Evolutionary conservation across 2,113 vertebrate genomes (phyloP).

Genomic region (Pseudopipra pipra): DNA sequence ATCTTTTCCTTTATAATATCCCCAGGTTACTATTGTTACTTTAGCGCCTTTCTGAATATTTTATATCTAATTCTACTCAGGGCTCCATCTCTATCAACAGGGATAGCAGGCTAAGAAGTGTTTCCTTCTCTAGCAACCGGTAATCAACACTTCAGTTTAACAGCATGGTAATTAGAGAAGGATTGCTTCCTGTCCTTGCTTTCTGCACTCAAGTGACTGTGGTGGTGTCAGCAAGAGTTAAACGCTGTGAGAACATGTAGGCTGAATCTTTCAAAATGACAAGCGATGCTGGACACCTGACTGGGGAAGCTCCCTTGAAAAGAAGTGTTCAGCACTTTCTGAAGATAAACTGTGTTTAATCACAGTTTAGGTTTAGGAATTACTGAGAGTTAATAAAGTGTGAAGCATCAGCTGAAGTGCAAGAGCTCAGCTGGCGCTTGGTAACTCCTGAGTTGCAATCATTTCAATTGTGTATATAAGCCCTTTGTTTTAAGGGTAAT

Average conservation of each 20-base stretch:
- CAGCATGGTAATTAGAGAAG: not conserved
- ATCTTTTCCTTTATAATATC: not conserved
- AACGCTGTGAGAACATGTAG: rapidly evolving
- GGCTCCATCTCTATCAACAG: not conserved
- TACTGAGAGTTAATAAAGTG: not conserved
- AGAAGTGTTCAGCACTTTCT: not conserved
- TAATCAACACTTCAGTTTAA: not conserved
- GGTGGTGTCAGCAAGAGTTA: not conserved
- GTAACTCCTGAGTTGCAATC: not conserved
- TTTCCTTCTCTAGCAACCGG: not conserved
- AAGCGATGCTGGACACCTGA: not conserved
- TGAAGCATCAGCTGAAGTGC: not conserved
- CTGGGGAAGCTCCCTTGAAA: not conserved
- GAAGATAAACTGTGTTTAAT: not conserved
- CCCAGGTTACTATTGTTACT: not conserved
- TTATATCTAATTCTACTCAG: not conserved
- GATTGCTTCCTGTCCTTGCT: not conserved
- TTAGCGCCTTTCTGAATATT: not conserved
- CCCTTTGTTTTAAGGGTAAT: constrained; percentile 32
- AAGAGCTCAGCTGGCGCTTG: not conserved
- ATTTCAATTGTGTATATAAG: constrained; percentile 10
- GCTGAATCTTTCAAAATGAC: not conserved
- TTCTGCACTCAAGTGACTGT: not conserved
- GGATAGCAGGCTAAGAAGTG: not conserved
- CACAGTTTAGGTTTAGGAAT: not conserved